These are phyloP conservation scores for Patella depressa DNA, from an alignment of 2,888 invertebrate species.

Conservation along the genomic window DNA sequence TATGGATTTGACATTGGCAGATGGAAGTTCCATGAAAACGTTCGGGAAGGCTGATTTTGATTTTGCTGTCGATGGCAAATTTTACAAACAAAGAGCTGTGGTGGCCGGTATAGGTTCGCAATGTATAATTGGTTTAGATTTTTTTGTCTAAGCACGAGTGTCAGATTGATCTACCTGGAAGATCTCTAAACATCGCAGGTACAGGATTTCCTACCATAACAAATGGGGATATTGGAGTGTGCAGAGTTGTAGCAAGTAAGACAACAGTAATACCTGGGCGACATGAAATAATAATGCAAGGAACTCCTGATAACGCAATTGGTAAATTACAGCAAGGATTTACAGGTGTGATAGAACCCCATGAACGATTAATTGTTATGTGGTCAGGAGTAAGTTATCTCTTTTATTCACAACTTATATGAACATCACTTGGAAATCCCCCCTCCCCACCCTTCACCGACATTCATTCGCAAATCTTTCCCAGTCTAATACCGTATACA, in stretches of 20 bases:
- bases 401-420: too few relatives aligned
- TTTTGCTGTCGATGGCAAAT: neutral
- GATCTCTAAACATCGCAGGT: neutral
- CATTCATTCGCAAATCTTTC: too few relatives aligned
- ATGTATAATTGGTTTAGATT: conserved; percentile 9
- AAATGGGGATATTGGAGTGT: neutral
- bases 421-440: too few relatives aligned
- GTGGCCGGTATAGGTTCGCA: neutral
- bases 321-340: conserved; percentile 14
- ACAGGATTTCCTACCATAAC: neutral
- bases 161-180: too few relatives aligned
- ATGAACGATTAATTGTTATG: too few relatives aligned
- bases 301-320: conserved; percentile 15
- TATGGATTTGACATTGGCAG: neutral
- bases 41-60: neutral
- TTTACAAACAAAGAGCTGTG: neutral
- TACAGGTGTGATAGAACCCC: conserved; percentile 9
- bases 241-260: conserved; percentile 2
- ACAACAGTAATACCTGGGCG: conserved; percentile 11
- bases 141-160: too few relatives aligned
- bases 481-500: too few relatives aligned
- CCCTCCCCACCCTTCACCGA: too few relatives aligned
- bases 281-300: conserved; percentile 6
- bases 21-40: neutral
- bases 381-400: too few relatives aligned